Evolutionary conservation across 2,797 vertebrate species (phyloP), one percentile per base, ranked within the genome.

Genomic region (Octomys mimax): DNA sequence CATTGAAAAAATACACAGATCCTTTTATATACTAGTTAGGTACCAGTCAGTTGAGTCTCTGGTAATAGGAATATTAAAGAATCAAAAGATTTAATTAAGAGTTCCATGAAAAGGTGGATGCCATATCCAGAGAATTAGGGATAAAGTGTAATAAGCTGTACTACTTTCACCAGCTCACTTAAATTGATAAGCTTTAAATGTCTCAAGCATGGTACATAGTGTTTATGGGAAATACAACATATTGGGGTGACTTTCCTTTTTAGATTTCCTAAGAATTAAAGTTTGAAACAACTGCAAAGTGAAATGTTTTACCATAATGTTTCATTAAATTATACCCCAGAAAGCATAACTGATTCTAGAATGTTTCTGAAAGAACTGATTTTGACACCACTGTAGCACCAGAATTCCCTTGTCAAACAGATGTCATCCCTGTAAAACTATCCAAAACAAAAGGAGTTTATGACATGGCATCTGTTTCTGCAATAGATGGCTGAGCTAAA

Each of bases 361-460:
- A 96, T 97, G 97, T 98, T 98, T 98, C 98, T 97, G 97, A 98
- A 97, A 98, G 98, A 98, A 97, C 95, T 96, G 98, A 98, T 98
- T 98, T 97, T 97, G 98, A 96, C 97, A 97, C 95, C 84, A 97
- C 97, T 97, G 97, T 97, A 98, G 97, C 96, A 98, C 97, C 98
- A 98, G 97, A 96, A 96, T 96, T 98, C 96, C 97, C 98, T 98
- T 98, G 98, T 98, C 98, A 98, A 98, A 98, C 98, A 99, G 98
- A 98, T 98, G 98, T 97, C 97, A 97, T 95, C 98, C 97, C 97
- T 97, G 97, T 98, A 98, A 98, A 98, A 95, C 82, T 95, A 0
- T 96, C 97, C 96, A 94, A 95, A 98, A 98, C 97, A 98, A 98
- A 98, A 98, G 97, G 98, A 96, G 97, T 98, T 98, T 98, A 98